Evolutionary conservation across 2,797 vertebrate genomes (phyloP).

Genomic region (Bradypus variegatus): DNA sequence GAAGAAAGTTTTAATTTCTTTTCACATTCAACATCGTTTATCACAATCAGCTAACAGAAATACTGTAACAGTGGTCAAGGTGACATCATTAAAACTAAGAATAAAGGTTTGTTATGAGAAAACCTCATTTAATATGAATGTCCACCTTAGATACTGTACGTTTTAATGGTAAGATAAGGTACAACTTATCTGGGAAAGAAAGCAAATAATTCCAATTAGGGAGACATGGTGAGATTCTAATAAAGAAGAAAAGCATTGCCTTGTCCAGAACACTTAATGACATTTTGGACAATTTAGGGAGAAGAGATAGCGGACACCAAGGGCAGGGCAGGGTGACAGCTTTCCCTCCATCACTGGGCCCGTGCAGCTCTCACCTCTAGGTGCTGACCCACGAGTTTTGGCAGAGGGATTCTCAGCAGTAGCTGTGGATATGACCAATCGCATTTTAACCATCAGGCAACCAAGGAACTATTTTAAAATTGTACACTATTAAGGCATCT

Average conservation of each 20-base stretch:
- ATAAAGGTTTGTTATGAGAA: slow-evolving; percentile 29
- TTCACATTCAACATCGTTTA: slow-evolving; percentile 40
- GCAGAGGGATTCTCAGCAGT: background rate
- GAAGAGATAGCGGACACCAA: background rate
- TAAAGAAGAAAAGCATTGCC: background rate
- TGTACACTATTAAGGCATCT: slow-evolving; percentile 51
- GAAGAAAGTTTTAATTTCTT: slow-evolving; percentile 44
- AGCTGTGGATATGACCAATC: background rate
- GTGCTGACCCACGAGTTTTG: background rate
- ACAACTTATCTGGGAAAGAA: slow-evolving; percentile 31
- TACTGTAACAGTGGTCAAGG: slow-evolving; percentile 27
- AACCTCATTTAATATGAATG: slow-evolving; percentile 39
- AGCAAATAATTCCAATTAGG: slow-evolving; percentile 14
- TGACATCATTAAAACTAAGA: slow-evolving; percentile 39
- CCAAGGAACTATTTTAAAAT: slow-evolving; percentile 14
- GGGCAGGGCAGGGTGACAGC: background rate
- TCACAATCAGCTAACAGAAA: slow-evolving; percentile 54
- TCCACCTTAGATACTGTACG: background rate
- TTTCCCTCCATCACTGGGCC: background rate
- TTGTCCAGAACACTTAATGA: background rate
- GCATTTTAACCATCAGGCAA: background rate
- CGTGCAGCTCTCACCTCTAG: background rate
- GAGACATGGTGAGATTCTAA: slow-evolving; percentile 33
- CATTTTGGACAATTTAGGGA: background rate
- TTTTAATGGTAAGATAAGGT: slow-evolving; percentile 19